A percentile compares a stretch with the other conserved stretches of the same genome.
Evolutionary conservation across 2,888 invertebrate genomes (phyloP).

Genomic region (Heliconius ismenius): DNA sequence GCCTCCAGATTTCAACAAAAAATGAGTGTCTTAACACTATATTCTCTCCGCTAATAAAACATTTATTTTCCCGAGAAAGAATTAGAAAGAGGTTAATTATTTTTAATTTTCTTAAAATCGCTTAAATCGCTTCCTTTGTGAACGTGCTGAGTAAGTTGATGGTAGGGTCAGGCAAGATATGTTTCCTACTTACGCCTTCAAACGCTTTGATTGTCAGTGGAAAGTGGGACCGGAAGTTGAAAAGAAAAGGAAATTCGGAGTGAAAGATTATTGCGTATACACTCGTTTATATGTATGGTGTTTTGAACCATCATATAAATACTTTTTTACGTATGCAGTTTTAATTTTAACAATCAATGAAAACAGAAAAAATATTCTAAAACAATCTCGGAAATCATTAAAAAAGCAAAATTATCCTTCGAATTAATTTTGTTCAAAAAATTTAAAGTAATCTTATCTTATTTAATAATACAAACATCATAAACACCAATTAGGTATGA

Average conservation of each 20-base stretch:
- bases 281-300: no score
- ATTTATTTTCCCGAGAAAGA: no score
- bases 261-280: slow-evolving; percentile 22
- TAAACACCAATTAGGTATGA: neutral
- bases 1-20: no score
- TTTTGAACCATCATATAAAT: no score
- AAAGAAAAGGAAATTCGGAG: slow-evolving; percentile 48
- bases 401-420: neutral
- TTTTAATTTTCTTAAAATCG: neutral
- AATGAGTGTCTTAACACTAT: no score
- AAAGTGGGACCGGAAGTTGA: slow-evolving; percentile 53
- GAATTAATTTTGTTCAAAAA: neutral
- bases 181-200: slow-evolving; percentile 62
- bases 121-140: slow-evolving; percentile 45
- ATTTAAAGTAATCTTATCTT: neutral
- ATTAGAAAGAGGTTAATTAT: no score
- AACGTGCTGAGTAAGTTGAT: slow-evolving; percentile 69
- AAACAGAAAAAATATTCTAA: no score
- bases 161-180: slow-evolving; percentile 69
- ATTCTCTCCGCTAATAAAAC: no score
- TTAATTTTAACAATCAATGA: no score
- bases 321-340: no score
- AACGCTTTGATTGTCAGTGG: slow-evolving; percentile 66
- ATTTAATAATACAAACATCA: neutral
- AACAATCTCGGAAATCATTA: no score